Evolutionary conservation across 1,140 invertebrate species (phyloP), one percentile per base, ranked within the genome.

Genomic region (Apocrypta bakeri): DNA sequence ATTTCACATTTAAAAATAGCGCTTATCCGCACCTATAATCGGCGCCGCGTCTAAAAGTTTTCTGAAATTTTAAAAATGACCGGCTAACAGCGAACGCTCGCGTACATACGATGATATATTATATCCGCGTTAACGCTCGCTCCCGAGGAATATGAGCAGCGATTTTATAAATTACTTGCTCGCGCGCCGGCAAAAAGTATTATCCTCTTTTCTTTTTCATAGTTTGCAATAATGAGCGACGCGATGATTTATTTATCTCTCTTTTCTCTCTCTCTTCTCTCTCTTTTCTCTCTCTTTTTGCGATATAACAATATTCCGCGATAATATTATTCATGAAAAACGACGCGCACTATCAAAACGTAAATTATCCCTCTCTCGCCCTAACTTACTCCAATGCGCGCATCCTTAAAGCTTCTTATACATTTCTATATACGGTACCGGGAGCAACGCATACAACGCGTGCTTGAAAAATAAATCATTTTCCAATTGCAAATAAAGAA

Each of bases 1-100:
- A 73, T 73, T 48, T 40, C 37, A 48, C 37, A 48, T 73, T 73
- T 73, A 73, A 73, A 73, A 73, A 73, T 73, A 73, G 71, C 71
- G 11, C 37, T 73, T 48, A 73, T 48, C 48, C 48, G 2, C 17
- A 0, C 48, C 14, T 3, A 56, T 56, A 56, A 56, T 56, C 71
- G 37, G n/a, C 29, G 1, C 1, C 21, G 14, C 21, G 29, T 37
- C 31, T 40, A n/a, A 0, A 68, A 68, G 29, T 29, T 68, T 29
- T 68, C 2, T 9, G 24, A 73, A 73, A 73, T 42, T 73, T 48
- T 48, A 73, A 25, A 73, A 24, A 68, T 37, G 33, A 37, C 33
- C 3, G n/a, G n/a, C n/a, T n/a, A 4, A 37, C 33, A 25, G 29
- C 27, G 17, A 29, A 37, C 33, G 21, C 69, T 6, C 29, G 69